A percentile compares a stretch with the other conserved stretches of the same genome.
phyloP scores from a whole-genome alignment of 2,888 invertebrate species.

The Thymelicus acteon region DNA sequence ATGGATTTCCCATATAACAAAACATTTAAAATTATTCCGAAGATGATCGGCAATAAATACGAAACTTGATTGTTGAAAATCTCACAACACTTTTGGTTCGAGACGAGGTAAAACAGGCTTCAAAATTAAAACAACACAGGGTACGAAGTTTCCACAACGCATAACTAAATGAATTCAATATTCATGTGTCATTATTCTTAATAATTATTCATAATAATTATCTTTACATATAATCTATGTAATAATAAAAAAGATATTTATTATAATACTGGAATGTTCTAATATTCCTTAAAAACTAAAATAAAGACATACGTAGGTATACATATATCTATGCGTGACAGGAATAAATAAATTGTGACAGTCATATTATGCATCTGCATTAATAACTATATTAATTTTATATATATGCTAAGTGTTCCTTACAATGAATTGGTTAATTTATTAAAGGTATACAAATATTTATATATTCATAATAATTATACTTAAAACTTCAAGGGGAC shows the following conservation, averaged over 20 bases:
- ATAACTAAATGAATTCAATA: neutral
- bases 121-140: too few species aligned
- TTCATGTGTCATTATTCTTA: neutral
- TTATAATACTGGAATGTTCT: neutral
- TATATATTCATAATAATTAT: constrained; percentile 58
- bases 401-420: constrained; percentile 36
- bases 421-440: constrained; percentile 28
- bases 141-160: too few species aligned
- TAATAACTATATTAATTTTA: neutral
- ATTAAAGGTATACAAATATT: constrained; percentile 50
- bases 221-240: neutral
- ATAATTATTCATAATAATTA: neutral
- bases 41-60: too few species aligned
- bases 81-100: too few species aligned
- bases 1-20: too few species aligned
- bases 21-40: too few species aligned
- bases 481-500: constrained; percentile 77
- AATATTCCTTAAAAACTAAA: neutral
- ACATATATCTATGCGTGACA: neutral
- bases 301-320: neutral
- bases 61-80: too few species aligned
- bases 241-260: constrained; percentile 1
- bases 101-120: too few species aligned
- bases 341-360: constrained; percentile 2
- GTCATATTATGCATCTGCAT: neutral